Evolutionary conservation across 1,140 invertebrate genomes (phyloP).

Genomic region (Pachypsylla venusta): DNA sequence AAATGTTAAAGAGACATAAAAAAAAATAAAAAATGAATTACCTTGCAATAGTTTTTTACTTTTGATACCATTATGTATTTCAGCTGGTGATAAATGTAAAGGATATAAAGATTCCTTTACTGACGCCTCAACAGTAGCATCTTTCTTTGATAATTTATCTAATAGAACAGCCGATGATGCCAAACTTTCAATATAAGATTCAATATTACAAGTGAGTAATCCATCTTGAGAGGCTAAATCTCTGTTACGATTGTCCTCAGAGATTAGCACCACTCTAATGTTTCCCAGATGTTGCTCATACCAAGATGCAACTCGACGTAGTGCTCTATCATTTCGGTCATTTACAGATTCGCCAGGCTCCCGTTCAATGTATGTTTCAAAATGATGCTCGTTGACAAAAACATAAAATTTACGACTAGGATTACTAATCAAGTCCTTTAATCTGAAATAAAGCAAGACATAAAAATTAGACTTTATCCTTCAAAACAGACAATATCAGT

Average conservation of each 20-base stretch:
- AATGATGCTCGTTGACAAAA: conserved; percentile 94
- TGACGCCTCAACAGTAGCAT: conserved; percentile 43
- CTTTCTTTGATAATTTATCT: conserved; percentile 62
- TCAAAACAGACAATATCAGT: no score
- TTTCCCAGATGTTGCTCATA: conserved; percentile 45
- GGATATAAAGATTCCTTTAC: conserved; percentile 58
- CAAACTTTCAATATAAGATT: conserved; percentile 55
- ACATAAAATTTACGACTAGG: conserved; percentile 69
- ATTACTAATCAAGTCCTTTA: conserved; percentile 67
- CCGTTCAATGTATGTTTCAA: conserved; percentile 74
- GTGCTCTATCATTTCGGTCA: conserved; percentile 85
- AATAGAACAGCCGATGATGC: conserved; percentile 44
- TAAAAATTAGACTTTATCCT: no score
- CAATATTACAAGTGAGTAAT: conserved; percentile 48
- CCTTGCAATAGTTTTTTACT: conserved; percentile 61
- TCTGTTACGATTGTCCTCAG: conserved; percentile 71
- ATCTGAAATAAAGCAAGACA: conserved; percentile 15
- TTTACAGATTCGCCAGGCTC: conserved; percentile 65
- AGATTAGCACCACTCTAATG: conserved; percentile 61
- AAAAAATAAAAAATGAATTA: no score
- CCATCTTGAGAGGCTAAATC: conserved; percentile 50
- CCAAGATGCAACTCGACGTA: conserved; percentile 64
- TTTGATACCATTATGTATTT: conserved; percentile 66
- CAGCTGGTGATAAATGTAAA: conserved; percentile 60
- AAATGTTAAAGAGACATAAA: no score